A percentile compares a stretch with the other conserved stretches of the same genome.
Conservation (phyloP, 2,888 invertebrate genomes). For the Dicranocentrus wangi region DNA sequence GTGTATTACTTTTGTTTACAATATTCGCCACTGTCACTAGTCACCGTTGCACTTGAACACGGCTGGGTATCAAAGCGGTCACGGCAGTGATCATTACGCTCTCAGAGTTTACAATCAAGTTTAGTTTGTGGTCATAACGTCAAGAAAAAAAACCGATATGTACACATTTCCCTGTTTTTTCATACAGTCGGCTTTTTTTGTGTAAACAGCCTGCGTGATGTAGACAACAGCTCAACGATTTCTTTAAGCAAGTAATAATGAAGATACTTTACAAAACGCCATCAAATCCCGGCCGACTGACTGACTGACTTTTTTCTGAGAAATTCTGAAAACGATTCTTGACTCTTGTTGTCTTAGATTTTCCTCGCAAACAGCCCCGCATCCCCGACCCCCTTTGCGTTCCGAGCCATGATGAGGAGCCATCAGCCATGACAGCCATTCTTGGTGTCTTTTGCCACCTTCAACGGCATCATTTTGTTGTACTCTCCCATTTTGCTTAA, state of each 20-base stretch:
- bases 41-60: conserved; percentile 25
- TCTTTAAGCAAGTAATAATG: too few species aligned
- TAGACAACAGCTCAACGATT: conserved; percentile 18
- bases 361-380: too few species aligned
- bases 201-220: conserved; percentile 53
- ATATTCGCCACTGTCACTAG: conserved; percentile 8
- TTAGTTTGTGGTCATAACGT: conserved; percentile 45
- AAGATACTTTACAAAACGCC: not conserved
- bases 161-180: not conserved
- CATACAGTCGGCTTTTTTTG: conserved; percentile 18
- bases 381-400: too few species aligned
- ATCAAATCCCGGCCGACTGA: conserved; percentile 25
- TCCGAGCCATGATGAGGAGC: too few species aligned
- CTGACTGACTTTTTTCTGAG: conserved; percentile 14
- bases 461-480: not conserved
- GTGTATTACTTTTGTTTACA: not conserved
- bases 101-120: conserved; percentile 48
- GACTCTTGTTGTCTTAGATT: not conserved
- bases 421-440: too few species aligned
- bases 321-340: not conserved
- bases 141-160: conserved; percentile 38
- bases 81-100: conserved; percentile 25
- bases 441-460: conserved; percentile 28
- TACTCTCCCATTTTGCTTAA: too few species aligned
- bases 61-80: conserved; percentile 25